A percentile compares a stretch with the other conserved stretches of the same genome.
These are phyloP conservation scores for Pituophis catenifer DNA, from an alignment of 2,113 vertebrate species.

Conservation along the genomic window DNA sequence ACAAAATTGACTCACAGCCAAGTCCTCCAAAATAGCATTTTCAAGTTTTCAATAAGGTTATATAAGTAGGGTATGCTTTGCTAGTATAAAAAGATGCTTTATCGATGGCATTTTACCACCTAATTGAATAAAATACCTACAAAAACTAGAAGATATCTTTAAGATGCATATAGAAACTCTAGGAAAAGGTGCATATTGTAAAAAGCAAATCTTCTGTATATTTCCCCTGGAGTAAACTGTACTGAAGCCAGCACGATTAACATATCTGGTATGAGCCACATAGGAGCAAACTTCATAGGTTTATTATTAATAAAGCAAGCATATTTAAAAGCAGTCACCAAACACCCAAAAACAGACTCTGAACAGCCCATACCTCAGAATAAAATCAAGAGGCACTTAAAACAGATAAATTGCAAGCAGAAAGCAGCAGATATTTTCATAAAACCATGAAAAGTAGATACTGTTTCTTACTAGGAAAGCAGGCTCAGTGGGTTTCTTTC, in stretches of 20 bases:
- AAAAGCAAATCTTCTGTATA: background rate
- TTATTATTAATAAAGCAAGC: constrained; percentile 25
- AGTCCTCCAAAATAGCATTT: background rate
- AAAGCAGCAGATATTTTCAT: constrained; percentile 6
- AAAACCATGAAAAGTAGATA: background rate
- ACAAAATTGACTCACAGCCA: background rate
- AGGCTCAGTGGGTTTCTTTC: background rate
- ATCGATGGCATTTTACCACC: background rate
- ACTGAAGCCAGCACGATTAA: background rate
- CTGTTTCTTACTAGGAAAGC: background rate
- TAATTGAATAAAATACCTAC: background rate
- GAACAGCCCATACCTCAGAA: constrained; percentile 36
- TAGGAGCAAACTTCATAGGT: constrained; percentile 20
- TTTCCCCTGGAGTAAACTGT: background rate
- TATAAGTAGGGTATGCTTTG: background rate
- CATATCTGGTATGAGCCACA: background rate
- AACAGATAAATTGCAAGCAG: background rate
- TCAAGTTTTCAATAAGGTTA: background rate
- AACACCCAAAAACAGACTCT: constrained; percentile 31
- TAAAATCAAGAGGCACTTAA: constrained; percentile 9
- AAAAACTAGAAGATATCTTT: background rate
- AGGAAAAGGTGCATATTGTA: background rate
- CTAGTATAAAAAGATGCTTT: background rate
- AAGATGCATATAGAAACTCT: background rate
- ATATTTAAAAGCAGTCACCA: constrained; percentile 26